Evolutionary conservation across 2,113 vertebrate species (phyloP).

Genomic region (Notechis scutatus): DNA sequence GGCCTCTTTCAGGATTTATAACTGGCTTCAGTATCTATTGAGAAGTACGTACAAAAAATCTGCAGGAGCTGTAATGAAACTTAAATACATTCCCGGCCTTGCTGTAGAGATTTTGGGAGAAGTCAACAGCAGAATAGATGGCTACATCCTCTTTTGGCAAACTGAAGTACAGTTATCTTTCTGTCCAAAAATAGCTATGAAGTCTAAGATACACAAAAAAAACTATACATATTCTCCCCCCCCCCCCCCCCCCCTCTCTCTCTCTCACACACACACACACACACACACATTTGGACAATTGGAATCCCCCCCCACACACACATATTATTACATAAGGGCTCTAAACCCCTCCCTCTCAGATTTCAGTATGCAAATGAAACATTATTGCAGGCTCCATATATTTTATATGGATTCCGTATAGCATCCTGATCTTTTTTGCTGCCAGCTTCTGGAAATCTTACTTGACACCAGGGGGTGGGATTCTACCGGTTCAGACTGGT

Average conservation of each 20-base stretch:
- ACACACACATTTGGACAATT: not conserved
- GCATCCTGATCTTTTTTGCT: not conserved
- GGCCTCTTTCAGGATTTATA: not conserved
- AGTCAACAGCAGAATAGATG: not conserved
- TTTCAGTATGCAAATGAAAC: not conserved
- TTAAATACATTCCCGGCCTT: not conserved
- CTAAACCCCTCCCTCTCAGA: not conserved
- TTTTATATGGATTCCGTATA: not conserved
- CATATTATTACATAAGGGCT: not conserved
- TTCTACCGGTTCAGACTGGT: no score
- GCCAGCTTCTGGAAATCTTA: not conserved
- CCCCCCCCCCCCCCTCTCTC: fast-evolving
- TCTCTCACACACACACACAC: no score
- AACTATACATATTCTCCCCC: no score
- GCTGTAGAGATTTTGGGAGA: not conserved
- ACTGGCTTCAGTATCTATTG: not conserved
- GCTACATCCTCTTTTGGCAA: not conserved
- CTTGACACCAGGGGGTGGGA: not conserved
- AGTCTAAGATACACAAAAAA: not conserved
- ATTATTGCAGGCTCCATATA: not conserved
- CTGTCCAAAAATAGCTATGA: not conserved
- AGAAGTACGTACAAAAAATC: not conserved
- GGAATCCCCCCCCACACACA: not conserved
- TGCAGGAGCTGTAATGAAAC: not conserved
- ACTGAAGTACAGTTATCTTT: not conserved